Base-by-base conservation (phyloP, 2,113 vertebrate species). In the Brachypteracias leptosomus region DNA sequence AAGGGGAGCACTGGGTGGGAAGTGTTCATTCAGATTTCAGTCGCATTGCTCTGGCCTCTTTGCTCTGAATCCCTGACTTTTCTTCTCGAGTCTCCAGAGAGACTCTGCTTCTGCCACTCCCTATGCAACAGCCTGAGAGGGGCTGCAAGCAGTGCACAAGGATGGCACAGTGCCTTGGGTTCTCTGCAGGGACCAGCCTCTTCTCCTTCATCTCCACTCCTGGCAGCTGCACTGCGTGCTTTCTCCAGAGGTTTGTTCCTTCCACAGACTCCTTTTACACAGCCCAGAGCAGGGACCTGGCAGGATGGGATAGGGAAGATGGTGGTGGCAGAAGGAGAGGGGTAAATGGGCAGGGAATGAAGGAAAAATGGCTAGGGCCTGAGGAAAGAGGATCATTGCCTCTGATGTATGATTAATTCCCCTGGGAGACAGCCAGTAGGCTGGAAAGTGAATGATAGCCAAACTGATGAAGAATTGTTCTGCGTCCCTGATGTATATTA, bases 391-490 rank as follows among this genome's bases (percentile, higher is more conserved):
- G 77, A 84, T 90, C 61, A 40, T 68, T 93, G 85, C 47, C 61
- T 96, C 75, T 95, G 72, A 93, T 95, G 84, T 93, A 57, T 93
- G 89, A 94, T 20, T 63, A 94, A 96, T 71, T 88, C 94, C 81
- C 63, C 86, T 57, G 87, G 72, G 93, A 96, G 47, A 80, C 72
- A 92, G 77, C 40, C 84, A 77, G 83, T 85, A 95, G 77, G 14
- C 88, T 93, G 86, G 85, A 89, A 94, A 96, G 93, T 95, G 95
- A 96, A 74, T 89, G 87, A 96, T 95, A 96, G 58, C 73, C 87
- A 94, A 93, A 93, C 24, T 58, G 85, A 94, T 95, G 93, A 97
- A 65, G 79, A 96, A 95, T 95, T 94, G 79, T 78, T 96, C 92
- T 86, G 73, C 3, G 13, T 92, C 90, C 94, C 82, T 91, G 76